These are phyloP conservation scores for Theonella swinhoei DNA, from an alignment of 37 sponge, comb jelly and placozoan genomes.

Conservation along the genomic window DNA sequence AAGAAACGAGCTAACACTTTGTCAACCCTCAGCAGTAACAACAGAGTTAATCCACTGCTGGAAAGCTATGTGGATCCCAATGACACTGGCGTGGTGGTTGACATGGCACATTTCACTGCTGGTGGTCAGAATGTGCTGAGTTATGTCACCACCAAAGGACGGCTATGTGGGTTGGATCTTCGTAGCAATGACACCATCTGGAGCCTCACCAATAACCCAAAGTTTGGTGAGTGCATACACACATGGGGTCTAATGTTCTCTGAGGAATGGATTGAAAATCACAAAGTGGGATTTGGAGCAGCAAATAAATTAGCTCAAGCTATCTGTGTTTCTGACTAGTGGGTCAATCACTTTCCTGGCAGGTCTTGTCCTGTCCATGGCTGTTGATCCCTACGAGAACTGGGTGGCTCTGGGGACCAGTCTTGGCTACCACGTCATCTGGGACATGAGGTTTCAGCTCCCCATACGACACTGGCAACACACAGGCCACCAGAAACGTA, in stretches of 20 bases:
- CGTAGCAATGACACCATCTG: constrained; percentile 55
- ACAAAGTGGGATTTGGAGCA: too few species aligned
- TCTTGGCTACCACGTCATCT: constrained; percentile 84
- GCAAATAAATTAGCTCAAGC: too few species aligned
- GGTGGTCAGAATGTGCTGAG: constrained; percentile 60
- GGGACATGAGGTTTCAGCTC: constrained; percentile 96
- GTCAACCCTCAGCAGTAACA: not conserved
- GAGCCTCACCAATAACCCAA: constrained; percentile 68
- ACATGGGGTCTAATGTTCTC: not conserved
- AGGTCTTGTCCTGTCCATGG: constrained; percentile 77
- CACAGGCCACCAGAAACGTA: constrained; percentile 34
- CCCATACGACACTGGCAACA: constrained; percentile 87
- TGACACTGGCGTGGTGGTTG: constrained; percentile 59
- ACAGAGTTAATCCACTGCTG: constrained; percentile 6
- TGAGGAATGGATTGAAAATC: too few species aligned
- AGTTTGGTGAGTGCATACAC: constrained; percentile 47
- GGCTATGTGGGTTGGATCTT: constrained; percentile 76
- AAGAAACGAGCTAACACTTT: not conserved
- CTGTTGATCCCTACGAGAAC: constrained; percentile 76
- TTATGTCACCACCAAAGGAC: constrained; percentile 70
- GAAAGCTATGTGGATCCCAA: constrained; percentile 35
- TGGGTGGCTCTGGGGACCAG: constrained; percentile 90
- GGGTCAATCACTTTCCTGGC: too few species aligned
- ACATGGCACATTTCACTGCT: constrained; percentile 55
- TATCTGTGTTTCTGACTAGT: too few species aligned